Base-by-base conservation (phyloP, 2,113 vertebrate species). In the Tinamus guttatus region DNA sequence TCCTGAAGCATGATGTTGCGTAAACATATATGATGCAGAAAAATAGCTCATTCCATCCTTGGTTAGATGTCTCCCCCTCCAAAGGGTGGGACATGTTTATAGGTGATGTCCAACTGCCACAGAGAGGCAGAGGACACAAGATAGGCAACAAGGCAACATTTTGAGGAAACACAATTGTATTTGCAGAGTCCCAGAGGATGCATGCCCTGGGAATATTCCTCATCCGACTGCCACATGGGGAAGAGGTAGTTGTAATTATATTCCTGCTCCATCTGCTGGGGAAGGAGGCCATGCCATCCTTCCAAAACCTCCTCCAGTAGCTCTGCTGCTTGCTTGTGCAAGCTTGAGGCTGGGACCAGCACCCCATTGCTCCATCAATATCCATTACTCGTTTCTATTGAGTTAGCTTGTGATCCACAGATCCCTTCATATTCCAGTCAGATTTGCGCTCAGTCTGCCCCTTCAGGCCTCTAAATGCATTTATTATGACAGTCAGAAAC, bases 361-460 rank as follows among this genome's bases (percentile, higher is more conserved):
- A 56, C 51, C 80, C 13, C 36, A 43, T 32, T 64, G 45, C 47
- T 82, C 65, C 67, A 49, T 91, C 89, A 43, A 19, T 58, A 41
- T 8, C 36, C 58, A 47, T 88, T 47, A 59, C 34, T 3, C 0
- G 7, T 88, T 79, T 17, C 75, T 67, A 0, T 87, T 81, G 41
- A 4, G 15, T 70, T 64, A 68, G 9, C 69, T 86, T 19, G 6
- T 71, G 32, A 43, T 30, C 40, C 36, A 20, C 49, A 15, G 36
- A 56, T 79, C 58, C 83, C 73, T 74, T 77, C 65, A 43, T 78
- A 91, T 86, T 94, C 32, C 63, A 49, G 68, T 47, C 64, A 86
- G 58, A 69, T 86, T 9, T 59, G 67, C 49, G 41, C 54, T 77
- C 70, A 67, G 15, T 30, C 7, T 4, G 64, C 41, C 70, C 82